Evolutionary conservation across 2,797 vertebrate genomes (phyloP).

Genomic region (Luscinia luscinia): DNA sequence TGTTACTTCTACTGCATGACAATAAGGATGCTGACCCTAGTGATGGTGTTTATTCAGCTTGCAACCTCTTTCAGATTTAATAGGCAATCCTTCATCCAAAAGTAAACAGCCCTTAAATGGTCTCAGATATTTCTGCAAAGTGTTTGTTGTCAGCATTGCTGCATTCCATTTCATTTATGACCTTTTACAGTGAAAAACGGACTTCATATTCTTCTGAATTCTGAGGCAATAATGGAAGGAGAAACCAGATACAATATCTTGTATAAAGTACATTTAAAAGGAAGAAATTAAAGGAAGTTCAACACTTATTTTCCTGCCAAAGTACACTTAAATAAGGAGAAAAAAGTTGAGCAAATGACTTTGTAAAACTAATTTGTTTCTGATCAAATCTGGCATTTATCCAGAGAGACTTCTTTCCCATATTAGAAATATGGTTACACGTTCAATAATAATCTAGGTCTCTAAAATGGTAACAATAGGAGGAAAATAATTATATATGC

Average conservation of each 20-base stretch:
- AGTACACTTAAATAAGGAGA: background rate
- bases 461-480: background rate
- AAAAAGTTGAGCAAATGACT: background rate
- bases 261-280: background rate
- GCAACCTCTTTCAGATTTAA: conserved; percentile 52
- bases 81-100: conserved; percentile 54
- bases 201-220: conserved; percentile 36
- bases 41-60: conserved; percentile 60
- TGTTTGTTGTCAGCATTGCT: conserved; percentile 34
- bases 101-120: conserved; percentile 43
- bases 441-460: background rate
- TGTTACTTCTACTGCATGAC: background rate
- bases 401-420: background rate
- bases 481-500: background rate
- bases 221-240: background rate
- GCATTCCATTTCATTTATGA: conserved; percentile 61
- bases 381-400: background rate
- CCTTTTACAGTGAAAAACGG: conserved; percentile 38
- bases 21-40: conserved; percentile 41
- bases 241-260: background rate
- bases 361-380: background rate
- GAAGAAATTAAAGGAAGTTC: conserved; percentile 2
- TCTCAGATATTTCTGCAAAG: conserved; percentile 30
- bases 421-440: background rate
- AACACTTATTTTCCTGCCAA: background rate